A percentile compares a stretch with the other conserved stretches of the same genome.
Evolutionary conservation across 1,140 invertebrate species (phyloP).

Genomic region (Trachymyrmex septentrionalis): DNA sequence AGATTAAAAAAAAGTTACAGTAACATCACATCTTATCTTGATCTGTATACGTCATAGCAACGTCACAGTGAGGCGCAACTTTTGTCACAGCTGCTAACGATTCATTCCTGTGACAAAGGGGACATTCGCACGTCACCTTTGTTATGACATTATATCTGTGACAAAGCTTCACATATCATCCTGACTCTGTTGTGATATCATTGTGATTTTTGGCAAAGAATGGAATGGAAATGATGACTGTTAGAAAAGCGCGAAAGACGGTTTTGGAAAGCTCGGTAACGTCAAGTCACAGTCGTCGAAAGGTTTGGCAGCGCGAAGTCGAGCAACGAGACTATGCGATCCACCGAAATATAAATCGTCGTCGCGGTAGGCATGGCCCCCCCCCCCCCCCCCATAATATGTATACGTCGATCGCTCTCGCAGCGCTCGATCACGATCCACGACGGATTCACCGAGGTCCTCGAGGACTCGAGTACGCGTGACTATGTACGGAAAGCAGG

Average conservation of each 20-base stretch:
- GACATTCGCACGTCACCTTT: too few species aligned
- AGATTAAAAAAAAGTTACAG: too few species aligned
- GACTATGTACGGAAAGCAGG: slow-evolving; percentile 73
- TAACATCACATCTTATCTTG: too few species aligned
- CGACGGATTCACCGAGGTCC: slow-evolving; percentile 50
- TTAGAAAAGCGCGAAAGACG: background rate
- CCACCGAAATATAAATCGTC: slow-evolving; percentile 51
- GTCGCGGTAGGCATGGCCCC: slow-evolving; percentile 12
- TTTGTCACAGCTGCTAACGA: too few species aligned
- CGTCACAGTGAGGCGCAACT: too few species aligned
- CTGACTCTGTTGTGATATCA: too few species aligned
- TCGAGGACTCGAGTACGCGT: slow-evolving; percentile 63
- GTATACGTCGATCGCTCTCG: slow-evolving; percentile 34
- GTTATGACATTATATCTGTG: too few species aligned
- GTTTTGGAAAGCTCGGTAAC: background rate
- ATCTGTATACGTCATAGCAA: too few species aligned
- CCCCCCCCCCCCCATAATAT: too few species aligned
- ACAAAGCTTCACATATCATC: too few species aligned
- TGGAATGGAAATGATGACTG: background rate
- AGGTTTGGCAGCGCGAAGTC: slow-evolving; percentile 24
- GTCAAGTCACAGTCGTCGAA: slow-evolving; percentile 23
- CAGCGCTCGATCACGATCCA: slow-evolving; percentile 54
- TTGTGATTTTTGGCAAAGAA: too few species aligned
- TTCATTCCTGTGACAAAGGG: too few species aligned
- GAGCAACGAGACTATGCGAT: slow-evolving; percentile 51